Evolutionary conservation across 1,140 invertebrate species (phyloP).

Genomic region (Drosophila simulans): DNA sequence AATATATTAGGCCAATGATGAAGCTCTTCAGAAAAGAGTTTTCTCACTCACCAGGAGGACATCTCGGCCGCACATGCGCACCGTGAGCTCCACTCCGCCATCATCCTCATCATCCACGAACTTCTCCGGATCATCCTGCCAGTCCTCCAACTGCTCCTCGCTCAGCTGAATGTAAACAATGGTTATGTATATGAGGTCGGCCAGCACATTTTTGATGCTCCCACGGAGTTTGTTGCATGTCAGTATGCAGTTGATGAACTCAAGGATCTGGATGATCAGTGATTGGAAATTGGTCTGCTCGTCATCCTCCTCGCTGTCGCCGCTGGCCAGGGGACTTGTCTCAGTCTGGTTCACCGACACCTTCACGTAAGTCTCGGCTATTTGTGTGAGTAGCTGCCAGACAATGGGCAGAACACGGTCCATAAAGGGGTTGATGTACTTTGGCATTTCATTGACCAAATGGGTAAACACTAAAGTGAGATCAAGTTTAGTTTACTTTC

Average conservation of each 20-base stretch:
- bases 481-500: background rate
- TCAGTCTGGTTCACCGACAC: constrained; percentile 81
- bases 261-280: constrained; percentile 91
- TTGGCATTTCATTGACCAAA: constrained; percentile 88
- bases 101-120: constrained; percentile 93
- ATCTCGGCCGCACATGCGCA: constrained; percentile 91
- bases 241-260: constrained; percentile 89
- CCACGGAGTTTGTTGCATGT: constrained; percentile 88
- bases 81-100: constrained; percentile 88
- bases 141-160: constrained; percentile 90
- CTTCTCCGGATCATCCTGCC: constrained; percentile 89
- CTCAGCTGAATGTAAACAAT: constrained; percentile 89
- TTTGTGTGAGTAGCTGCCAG: constrained; percentile 90
- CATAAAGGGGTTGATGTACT: constrained; percentile 88
- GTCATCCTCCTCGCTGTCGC: constrained; percentile 85
- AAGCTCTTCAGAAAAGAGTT: background rate
- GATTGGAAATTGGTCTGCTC: constrained; percentile 90
- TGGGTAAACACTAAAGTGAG: constrained; percentile 85
- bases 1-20: background rate
- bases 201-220: constrained; percentile 88
- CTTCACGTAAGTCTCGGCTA: constrained; percentile 86
- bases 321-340: constrained; percentile 59
- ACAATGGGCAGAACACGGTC: constrained; percentile 89
- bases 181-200: constrained; percentile 91
- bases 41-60: constrained; percentile 85